These are phyloP conservation scores for Stomatorhinus ivindoensis DNA, from an alignment of 2,113 vertebrate genomes.

Conservation along the genomic window DNA sequence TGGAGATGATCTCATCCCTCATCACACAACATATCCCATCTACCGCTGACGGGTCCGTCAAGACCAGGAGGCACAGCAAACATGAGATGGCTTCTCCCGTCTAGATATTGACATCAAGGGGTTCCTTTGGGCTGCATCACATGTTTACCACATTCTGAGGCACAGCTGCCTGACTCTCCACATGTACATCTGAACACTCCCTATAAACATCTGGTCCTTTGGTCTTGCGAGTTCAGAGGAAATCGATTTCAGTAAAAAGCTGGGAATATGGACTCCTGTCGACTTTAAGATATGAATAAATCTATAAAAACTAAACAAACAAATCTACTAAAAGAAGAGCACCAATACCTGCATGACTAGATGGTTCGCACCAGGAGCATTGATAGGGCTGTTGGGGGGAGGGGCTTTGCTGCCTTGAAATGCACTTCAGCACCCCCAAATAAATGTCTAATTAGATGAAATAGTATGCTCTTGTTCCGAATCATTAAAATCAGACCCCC, in stretches of 20 bases:
- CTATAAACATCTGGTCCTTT: not conserved
- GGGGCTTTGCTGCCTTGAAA: not conserved
- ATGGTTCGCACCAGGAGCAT: not conserved
- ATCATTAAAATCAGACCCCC: not conserved
- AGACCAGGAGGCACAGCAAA: constrained; percentile 4
- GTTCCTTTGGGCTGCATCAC: not conserved
- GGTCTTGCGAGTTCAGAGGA: not conserved
- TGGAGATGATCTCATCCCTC: constrained; percentile 13
- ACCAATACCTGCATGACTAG: not conserved
- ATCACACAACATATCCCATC: too few species aligned
- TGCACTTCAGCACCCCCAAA: not conserved
- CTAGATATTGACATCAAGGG: not conserved
- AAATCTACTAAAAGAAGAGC: not conserved
- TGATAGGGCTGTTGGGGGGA: not conserved
- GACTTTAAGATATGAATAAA: not conserved
- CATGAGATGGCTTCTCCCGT: not conserved
- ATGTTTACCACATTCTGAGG: not conserved
- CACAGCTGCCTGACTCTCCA: not conserved
- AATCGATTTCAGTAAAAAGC: not conserved
- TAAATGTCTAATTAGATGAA: not conserved
- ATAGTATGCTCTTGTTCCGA: not conserved
- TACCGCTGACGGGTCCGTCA: not conserved
- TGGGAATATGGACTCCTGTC: not conserved
- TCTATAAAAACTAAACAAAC: not conserved
- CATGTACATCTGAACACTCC: not conserved